These are phyloP conservation scores for Marronus borbonicus DNA, from an alignment of 2,888 invertebrate genomes.

Conservation along the genomic window DNA sequence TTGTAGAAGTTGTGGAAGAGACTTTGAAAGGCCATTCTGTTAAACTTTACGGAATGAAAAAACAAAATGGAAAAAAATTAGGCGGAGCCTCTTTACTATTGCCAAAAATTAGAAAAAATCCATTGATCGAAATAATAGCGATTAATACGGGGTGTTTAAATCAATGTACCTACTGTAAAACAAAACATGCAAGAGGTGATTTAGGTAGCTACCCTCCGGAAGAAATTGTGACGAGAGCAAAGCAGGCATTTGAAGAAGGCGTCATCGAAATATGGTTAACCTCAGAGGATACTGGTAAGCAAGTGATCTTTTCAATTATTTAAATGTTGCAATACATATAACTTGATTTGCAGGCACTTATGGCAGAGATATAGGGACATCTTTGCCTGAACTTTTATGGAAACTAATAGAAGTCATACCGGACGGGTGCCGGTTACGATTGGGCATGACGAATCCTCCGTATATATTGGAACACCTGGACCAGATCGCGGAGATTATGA, in stretches of 20 bases:
- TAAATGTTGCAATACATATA: not conserved
- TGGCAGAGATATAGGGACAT: slow-evolving; percentile 93
- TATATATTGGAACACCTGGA: slow-evolving; percentile 96
- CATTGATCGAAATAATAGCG: slow-evolving; percentile 96
- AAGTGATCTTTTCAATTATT: not conserved
- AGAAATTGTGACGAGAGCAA: slow-evolving; percentile 90
- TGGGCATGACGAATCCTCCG: slow-evolving; percentile 99
- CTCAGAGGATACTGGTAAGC: slow-evolving; percentile 92
- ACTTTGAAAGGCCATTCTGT: slow-evolving; percentile 86
- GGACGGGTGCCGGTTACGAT: slow-evolving; percentile 83
- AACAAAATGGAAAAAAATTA: slow-evolving; percentile 81
- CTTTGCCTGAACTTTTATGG: slow-evolving; percentile 89
- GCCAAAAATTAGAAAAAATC: slow-evolving; percentile 96
- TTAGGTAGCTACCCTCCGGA: slow-evolving; percentile 94
- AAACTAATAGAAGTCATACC: slow-evolving; percentile 86
- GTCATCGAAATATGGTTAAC: slow-evolving; percentile 98
- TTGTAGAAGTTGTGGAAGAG: slow-evolving; percentile 98
- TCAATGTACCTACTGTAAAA: slow-evolving; percentile 99
- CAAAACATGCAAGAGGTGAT: slow-evolving; percentile 97
- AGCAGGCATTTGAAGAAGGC: slow-evolving; percentile 91
- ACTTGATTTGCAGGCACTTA: slow-evolving; percentile 78
- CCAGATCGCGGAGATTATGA: slow-evolving; percentile 89
- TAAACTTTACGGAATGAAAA: slow-evolving; percentile 82
- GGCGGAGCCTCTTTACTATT: slow-evolving; percentile 91
- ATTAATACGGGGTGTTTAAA: slow-evolving; percentile 98